These are phyloP conservation scores for Novumbra hubbsi DNA, from an alignment of 2,797 vertebrate species.

Conservation along the genomic window DNA sequence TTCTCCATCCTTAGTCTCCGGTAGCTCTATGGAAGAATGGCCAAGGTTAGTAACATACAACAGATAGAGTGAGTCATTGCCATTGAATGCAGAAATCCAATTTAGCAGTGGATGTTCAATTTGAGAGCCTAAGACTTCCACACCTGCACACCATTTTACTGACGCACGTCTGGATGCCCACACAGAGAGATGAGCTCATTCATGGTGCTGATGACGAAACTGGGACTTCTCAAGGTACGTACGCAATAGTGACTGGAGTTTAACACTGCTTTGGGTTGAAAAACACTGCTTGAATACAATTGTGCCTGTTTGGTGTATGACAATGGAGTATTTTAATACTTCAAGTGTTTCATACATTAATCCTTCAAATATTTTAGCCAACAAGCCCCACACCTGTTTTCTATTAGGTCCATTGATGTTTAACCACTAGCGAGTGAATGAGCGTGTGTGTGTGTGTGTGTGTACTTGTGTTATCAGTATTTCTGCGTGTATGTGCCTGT, in stretches of 20 bases:
- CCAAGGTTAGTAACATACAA: slow-evolving; percentile 1
- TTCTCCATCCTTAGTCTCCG: not conserved
- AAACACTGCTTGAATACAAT: not conserved
- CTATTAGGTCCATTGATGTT: not conserved
- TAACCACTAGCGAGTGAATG: not conserved
- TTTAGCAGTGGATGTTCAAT: not conserved
- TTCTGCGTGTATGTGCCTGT: not conserved
- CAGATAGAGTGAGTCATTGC: not conserved
- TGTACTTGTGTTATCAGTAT: not conserved
- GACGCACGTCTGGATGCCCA: not conserved
- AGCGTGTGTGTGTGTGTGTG: not conserved
- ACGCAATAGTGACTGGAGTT: not conserved
- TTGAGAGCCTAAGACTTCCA: not conserved
- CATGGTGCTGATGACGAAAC: not conserved
- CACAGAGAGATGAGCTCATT: not conserved
- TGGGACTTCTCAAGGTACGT: not conserved
- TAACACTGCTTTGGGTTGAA: not conserved
- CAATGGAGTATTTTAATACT: no score
- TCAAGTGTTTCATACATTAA: no score
- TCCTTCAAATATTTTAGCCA: not conserved
- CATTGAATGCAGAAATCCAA: not conserved
- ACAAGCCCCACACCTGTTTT: not conserved
- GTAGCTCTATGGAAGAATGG: not conserved
- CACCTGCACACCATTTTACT: not conserved
- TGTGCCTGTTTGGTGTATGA: no score